Evolutionary conservation across 1,140 invertebrate species (phyloP), one percentile per base, ranked within the genome.

Genomic region (Orussus abietinus): DNA sequence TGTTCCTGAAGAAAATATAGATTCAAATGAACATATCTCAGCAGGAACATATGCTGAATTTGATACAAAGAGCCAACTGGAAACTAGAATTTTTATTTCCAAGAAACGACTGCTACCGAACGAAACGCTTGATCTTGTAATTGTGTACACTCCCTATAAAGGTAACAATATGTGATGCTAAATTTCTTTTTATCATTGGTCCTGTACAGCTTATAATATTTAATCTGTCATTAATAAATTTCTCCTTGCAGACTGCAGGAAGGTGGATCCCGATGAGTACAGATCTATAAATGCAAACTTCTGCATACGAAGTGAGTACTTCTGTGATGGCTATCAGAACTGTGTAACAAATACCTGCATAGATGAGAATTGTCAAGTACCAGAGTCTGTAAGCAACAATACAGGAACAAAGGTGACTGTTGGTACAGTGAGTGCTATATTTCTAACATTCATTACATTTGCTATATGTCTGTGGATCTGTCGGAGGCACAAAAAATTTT

Each of bases 331-430:
- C n/a, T 36, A 57, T 25, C 49, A 46, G 25, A 74, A 74, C 38
- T 73, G 69, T 42, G 49, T 45, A 3, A n/a, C 33, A 7, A 28
- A 32, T 25, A 42, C 61, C 2, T 73, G 70, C 18, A 19, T 36
- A 0, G 72, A 73, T 38, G 69, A 74, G 0, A 42, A 58, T 34
- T 72, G 71, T 48, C 39, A 13, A 36, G 18, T 37, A 21, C 18
- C 39, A n/a, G 41, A 50, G 11, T 48, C 59, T 3, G 34, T 49
- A 1, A 60, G 53, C 25, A 49, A 57, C 22, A 57, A 55, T 5
- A 66, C 49, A 1, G 61, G 65, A 12, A 66, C 68, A 0, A 72
- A 66, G 49, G 62, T 74, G 20, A 71, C 66, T 4, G 50, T 73
- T 0, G 66, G 63, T 9, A 64, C 67, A 1, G 66, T 74, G 11